Conservation (phyloP, 2,888 invertebrate species). For the Agriotes lineatus region DNA sequence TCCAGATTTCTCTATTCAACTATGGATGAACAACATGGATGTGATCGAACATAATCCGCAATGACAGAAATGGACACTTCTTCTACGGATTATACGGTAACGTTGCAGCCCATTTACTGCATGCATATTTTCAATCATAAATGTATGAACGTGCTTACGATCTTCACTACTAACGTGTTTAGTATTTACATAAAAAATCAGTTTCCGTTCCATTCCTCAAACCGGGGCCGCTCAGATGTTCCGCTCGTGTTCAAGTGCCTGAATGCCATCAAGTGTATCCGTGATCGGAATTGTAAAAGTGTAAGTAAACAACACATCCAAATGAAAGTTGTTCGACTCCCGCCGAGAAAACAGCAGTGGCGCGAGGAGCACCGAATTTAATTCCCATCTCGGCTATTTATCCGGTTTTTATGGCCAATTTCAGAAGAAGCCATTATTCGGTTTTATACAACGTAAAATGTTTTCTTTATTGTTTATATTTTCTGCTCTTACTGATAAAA, state of each 20-base stretch:
- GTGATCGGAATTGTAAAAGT: constrained; percentile 23
- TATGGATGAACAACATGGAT: constrained; percentile 27
- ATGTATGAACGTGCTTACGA: too few species aligned
- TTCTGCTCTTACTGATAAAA: too few species aligned
- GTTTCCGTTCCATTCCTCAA: neutral
- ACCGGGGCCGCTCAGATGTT: constrained; percentile 7
- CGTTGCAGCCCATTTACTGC: neutral
- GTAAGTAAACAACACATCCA: constrained; percentile 20
- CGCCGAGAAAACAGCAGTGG: neutral
- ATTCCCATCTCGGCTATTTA: neutral
- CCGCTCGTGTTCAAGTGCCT: constrained; percentile 11
- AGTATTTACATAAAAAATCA: neutral
- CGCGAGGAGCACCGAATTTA: neutral
- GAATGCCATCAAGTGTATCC: constrained; percentile 28
- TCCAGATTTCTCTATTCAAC: neutral
- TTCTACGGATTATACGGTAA: constrained; percentile 35
- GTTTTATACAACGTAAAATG: neutral
- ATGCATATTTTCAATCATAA: too few species aligned
- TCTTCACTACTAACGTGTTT: neutral
- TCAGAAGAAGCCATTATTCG: neutral
- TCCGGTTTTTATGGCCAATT: neutral
- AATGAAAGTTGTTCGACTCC: constrained; percentile 6
- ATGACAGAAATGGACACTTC: constrained; percentile 32
- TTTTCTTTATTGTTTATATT: too few species aligned
- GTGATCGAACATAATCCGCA: constrained; percentile 5